Base-by-base conservation (phyloP, 2,888 invertebrate species). In the Drosophila engyochracea region DNA sequence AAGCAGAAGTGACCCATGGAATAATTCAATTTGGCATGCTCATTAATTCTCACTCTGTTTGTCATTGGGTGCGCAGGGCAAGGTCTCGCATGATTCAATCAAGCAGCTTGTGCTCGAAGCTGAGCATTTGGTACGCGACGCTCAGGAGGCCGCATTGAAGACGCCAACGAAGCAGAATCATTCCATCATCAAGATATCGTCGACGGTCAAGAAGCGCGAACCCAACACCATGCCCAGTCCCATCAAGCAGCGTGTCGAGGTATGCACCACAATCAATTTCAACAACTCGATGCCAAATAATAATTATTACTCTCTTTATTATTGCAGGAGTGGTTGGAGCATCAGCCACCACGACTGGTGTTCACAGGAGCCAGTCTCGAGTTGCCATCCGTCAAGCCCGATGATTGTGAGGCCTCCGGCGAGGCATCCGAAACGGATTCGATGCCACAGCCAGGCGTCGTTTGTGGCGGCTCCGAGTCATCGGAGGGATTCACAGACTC, bases 361-460 rank as follows among this genome's bases (percentile, higher is more conserved):
- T 58, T 86, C 35, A 81, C 86, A 51, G 76, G 84, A 62, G 47
- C 47, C 4, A 75, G 55, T 73, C 70, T 71, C 16, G 77, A 76
- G 68, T 59, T 68, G 28, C 58, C 39, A 12, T n/a, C 78, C 5
- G 53, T 54, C 58, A 89, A 89, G 53, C 85, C 89, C 52, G 93
- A 93, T 66, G 94, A 93, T 93, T 97, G 97, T 93, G 98, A 98
- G 92, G 98, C 98, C 0, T 98, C 97, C 70, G 97, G 97, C 19
- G 98, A 98, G 93, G 97, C 97, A 82, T 97, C 97, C 52, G 93
- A 93, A 84, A 92, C 93, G 4, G 93, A 93, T 81, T 93, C 93
- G 25, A 85, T 95, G 60, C 96, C 96, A 75, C 94, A 87, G 12
- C 93, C 93, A 41, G 95, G 95, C 57, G 53, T 41, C 0, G 68